Conservation (phyloP, 2,797 vertebrate species). For the Melanotaenia trifasciata region DNA sequence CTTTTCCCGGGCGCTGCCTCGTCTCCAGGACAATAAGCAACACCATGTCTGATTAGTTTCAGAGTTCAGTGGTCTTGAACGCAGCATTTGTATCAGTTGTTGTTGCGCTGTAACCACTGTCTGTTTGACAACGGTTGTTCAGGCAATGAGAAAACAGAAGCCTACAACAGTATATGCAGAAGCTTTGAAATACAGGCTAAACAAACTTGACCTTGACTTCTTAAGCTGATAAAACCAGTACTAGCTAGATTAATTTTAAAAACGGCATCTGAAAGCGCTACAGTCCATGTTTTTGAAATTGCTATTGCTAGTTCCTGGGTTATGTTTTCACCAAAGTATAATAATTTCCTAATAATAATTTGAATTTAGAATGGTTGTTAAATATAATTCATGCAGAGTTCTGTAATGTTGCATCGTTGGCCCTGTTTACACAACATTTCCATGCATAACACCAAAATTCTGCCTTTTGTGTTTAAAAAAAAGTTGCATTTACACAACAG, state of each 20-base stretch:
- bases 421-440: too few relatives aligned
- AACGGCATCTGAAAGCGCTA: background rate
- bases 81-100: constrained; percentile 80
- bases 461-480: too few relatives aligned
- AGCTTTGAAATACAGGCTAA: constrained; percentile 49
- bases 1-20: constrained; percentile 78
- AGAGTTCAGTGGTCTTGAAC: constrained; percentile 89
- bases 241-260: constrained; percentile 3
- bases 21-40: constrained; percentile 88
- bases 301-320: background rate
- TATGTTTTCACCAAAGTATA: background rate
- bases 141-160: constrained; percentile 76
- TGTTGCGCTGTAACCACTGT: constrained; percentile 80
- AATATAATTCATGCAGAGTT: background rate
- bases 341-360: background rate
- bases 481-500: too few relatives aligned
- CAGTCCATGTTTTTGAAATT: background rate
- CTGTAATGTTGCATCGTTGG: background rate
- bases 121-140: constrained; percentile 83
- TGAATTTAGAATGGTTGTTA: background rate
- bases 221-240: background rate
- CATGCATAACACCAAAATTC: too few relatives aligned
- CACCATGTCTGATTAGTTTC: constrained; percentile 89
- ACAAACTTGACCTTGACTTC: constrained; percentile 36
- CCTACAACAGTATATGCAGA: constrained; percentile 55